phyloP scores from a whole-genome alignment of 2,888 invertebrate species.

The Dryadula phaetusa region DNA sequence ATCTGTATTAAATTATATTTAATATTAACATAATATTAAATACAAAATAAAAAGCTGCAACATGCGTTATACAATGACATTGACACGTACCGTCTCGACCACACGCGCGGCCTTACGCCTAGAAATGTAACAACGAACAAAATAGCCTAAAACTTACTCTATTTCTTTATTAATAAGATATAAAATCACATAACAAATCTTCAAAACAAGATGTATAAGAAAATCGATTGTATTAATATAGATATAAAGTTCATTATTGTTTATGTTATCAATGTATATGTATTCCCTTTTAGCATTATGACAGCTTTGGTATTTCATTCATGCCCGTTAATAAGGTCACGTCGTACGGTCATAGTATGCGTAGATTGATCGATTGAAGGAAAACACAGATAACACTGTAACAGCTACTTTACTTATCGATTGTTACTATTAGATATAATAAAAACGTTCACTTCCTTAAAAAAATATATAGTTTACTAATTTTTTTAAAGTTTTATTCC shows the following conservation, averaged over 20 bases:
- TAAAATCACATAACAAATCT: background rate
- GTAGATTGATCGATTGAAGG: slow-evolving; percentile 39
- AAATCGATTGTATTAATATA: background rate
- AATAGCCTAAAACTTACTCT: background rate
- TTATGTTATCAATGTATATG: background rate
- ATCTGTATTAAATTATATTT: no score
- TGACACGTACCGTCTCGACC: slow-evolving; percentile 42
- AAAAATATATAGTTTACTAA: no score
- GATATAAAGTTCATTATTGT: background rate
- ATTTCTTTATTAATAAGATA: background rate
- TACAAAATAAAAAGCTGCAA: background rate
- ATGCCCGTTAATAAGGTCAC: slow-evolving; percentile 47
- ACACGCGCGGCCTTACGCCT: slow-evolving; percentile 36
- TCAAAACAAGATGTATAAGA: no score
- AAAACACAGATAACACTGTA: background rate
- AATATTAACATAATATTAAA: background rate
- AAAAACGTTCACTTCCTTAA: no score
- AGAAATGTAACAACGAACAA: background rate
- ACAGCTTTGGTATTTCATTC: slow-evolving; percentile 45
- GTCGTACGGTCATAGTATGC: slow-evolving; percentile 47
- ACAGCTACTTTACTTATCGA: background rate
- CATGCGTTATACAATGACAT: slow-evolving; percentile 41
- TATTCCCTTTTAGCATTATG: slow-evolving; percentile 3
- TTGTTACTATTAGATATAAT: background rate
- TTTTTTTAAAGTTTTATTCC: no score